Evolutionary conservation across 2,888 invertebrate species (phyloP), one percentile per base, ranked within the genome.

Genomic region (Smittia sp.): DNA sequence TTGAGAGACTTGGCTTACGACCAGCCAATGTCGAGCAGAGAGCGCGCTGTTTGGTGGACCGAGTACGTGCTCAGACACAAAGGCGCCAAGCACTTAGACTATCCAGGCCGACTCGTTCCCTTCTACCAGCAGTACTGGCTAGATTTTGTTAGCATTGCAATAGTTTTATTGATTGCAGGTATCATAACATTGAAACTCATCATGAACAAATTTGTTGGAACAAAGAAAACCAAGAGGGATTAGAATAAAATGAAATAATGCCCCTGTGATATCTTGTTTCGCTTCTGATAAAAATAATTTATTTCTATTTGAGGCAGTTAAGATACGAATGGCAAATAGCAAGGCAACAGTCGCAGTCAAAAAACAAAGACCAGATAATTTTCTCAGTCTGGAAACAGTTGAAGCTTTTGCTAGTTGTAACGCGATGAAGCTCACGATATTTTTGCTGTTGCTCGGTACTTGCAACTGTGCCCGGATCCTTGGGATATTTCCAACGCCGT

Each of bases 401-500:
- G n/a, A n/a, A n/a, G n/a, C n/a, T 38, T 81, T 0, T 78, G 77
- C 6, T 79, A 6, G 4, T 3, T 32, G 32, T 6, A 9, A 6
- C 32, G 32, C 9, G 3, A 32, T 32, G 32, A 3, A 32, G 20
- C 18, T 38, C 2, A n/a, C n/a, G 1, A 24, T 39, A 41, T 1
- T 18, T 18, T 58, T 39, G 11, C 15, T 46, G 6, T 46, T 11
- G 3, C 11, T n/a, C 3, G 11, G 2, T n/a, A n/a, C 11, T 3
- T n/a, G 11, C 11, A 15, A 46, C 3, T 2, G 46, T 11, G 46
- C 46, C 3, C 46, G 46, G 74, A 79, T 82, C 39, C 75, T 82
- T 73, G 80, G 81, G 0, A 74, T 82, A 0, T 82, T 81, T 63
- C 80, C 80, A 58, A 79, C 80, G n/a, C 78, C 78, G 66, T 78